Conservation (phyloP, 2,888 invertebrate species). For the Spisula subtruncata region DNA sequence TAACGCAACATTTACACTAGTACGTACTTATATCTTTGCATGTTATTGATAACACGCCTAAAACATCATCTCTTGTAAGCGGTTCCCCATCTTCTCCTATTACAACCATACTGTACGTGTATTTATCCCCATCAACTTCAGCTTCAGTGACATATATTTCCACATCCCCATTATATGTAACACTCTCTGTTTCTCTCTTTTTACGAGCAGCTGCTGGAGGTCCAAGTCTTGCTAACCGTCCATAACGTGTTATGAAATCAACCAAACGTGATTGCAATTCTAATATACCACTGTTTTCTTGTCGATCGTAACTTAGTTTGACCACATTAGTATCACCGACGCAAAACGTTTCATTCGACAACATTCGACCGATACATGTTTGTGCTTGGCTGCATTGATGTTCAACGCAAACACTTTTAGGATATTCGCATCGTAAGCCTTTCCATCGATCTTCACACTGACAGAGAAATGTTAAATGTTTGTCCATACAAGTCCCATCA, state of each 20-base stretch:
- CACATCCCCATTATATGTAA: slow-evolving; percentile 32
- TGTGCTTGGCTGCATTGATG: slow-evolving; percentile 51
- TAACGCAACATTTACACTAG: neutral
- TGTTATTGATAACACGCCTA: slow-evolving; percentile 61
- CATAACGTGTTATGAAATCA: slow-evolving; percentile 66
- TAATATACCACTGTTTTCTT: slow-evolving; percentile 27
- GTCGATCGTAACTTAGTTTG: slow-evolving; percentile 42
- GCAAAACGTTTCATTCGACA: slow-evolving; percentile 61
- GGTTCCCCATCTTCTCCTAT: slow-evolving; percentile 53
- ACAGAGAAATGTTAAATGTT: slow-evolving; percentile 72
- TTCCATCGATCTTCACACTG: slow-evolving; percentile 62
- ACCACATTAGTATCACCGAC: slow-evolving; percentile 35
- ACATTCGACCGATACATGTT: slow-evolving; percentile 70
- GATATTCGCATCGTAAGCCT: slow-evolving; percentile 72
- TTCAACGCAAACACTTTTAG: slow-evolving; percentile 45
- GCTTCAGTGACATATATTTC: slow-evolving; percentile 65
- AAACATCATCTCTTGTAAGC: slow-evolving; percentile 60
- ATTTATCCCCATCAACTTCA: slow-evolving; percentile 31
- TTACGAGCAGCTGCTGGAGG: slow-evolving; percentile 37
- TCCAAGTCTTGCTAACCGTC: slow-evolving; percentile 47
- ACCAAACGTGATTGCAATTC: slow-evolving; percentile 59
- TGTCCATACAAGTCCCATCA: slow-evolving; percentile 74
- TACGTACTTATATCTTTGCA: slow-evolving; percentile 73
- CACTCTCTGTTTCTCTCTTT: slow-evolving; percentile 27
- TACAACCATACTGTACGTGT: slow-evolving; percentile 63